Percentiles rank a stretch among this genome's conserved stretches.
Conservation (phyloP, 2,797 vertebrate species). For the Eulemur albifrons region DNA sequence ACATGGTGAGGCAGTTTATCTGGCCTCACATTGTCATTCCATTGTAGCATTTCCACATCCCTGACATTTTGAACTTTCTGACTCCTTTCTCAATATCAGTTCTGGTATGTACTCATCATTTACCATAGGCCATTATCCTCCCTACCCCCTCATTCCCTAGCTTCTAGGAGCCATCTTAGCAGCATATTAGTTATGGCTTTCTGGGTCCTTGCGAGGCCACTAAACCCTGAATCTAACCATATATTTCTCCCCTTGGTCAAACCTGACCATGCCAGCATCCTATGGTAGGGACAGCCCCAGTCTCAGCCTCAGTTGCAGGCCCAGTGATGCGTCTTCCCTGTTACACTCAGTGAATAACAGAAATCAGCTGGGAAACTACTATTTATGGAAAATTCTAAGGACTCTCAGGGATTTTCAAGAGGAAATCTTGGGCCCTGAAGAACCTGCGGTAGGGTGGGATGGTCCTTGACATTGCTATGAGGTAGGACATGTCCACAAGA, state of each 20-base stretch:
- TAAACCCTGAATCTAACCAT: background rate
- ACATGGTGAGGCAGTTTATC: background rate
- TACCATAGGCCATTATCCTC: background rate
- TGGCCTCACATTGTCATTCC: background rate
- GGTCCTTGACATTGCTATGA: background rate
- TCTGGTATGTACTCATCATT: background rate
- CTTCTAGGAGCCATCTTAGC: background rate
- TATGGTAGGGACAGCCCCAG: background rate
- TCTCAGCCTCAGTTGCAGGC: background rate
- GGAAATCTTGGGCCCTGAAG: background rate
- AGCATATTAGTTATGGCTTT: background rate
- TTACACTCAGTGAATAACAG: background rate
- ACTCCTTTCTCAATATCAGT: background rate
- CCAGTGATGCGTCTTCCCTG: background rate
- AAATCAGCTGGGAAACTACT: background rate
- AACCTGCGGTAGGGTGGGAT: background rate
- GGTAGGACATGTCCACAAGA: background rate
- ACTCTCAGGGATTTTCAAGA: background rate
- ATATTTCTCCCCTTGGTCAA: background rate
- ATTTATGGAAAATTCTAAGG: background rate
- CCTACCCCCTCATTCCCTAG: background rate
- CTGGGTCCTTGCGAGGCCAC: background rate
- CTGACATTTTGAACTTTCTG: background rate
- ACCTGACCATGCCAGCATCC: background rate
- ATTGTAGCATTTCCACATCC: constrained; percentile 3